Evolutionary conservation across 1,140 invertebrate species (phyloP).

Genomic region (Drosophila parvula): DNA sequence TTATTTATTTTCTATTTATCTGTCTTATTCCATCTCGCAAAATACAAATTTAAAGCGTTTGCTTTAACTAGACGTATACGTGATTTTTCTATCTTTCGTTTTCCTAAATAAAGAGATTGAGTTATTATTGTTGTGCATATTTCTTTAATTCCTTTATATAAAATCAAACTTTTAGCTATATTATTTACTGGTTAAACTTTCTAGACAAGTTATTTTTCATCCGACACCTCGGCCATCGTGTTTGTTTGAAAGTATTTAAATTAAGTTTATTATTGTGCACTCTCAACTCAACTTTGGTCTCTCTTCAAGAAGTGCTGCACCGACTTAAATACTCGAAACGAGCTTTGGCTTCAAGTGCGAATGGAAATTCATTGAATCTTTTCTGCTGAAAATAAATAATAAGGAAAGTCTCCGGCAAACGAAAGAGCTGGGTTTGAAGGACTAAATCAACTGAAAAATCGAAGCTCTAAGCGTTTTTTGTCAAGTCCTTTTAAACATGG

Average conservation of each 20-base stretch:
- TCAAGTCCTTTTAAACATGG: not conserved
- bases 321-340: slow-evolving; percentile 14
- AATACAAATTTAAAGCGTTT: not conserved
- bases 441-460: slow-evolving; percentile 32
- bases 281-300: not conserved
- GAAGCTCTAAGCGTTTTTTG: slow-evolving; percentile 2
- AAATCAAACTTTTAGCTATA: slow-evolving; percentile 1
- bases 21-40: not conserved
- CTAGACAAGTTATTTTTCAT: not conserved
- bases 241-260: slow-evolving; percentile 9
- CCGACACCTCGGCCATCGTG: slow-evolving; percentile 10
- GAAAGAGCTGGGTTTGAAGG: slow-evolving; percentile 4
- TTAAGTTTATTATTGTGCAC: slow-evolving; percentile 11
- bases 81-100: slow-evolving; percentile 3
- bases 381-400: slow-evolving; percentile 16
- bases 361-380: slow-evolving; percentile 13
- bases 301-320: slow-evolving; percentile 3
- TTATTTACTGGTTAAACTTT: not conserved
- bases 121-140: not conserved
- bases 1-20: not conserved
- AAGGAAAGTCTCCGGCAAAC: not conserved
- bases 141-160: not conserved
- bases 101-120: slow-evolving; percentile 1
- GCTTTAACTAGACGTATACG: not conserved
- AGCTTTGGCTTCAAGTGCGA: slow-evolving; percentile 5